Evolutionary conservation across 1,140 invertebrate genomes (phyloP).

Genomic region (Pissodes strobi): DNA sequence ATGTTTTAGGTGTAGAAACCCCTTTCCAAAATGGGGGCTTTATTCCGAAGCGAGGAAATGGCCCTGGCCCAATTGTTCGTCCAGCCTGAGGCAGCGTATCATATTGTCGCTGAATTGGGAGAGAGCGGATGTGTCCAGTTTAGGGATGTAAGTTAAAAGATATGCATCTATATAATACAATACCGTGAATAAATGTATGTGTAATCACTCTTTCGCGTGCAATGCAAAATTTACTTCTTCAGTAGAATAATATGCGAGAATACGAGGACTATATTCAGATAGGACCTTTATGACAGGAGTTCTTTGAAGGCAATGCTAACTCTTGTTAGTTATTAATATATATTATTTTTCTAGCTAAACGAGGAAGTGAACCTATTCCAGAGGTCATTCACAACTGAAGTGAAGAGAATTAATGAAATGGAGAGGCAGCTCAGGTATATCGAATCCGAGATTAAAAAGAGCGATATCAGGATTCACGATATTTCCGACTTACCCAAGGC

Average conservation of each 20-base stretch:
- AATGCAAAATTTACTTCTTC: too few relatives aligned
- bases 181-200: too few relatives aligned
- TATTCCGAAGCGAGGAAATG: slow-evolving; percentile 89
- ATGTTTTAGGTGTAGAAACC: too few relatives aligned
- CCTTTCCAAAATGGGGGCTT: slow-evolving; percentile 26
- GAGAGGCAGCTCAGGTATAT: slow-evolving; percentile 91
- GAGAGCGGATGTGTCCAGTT: slow-evolving; percentile 90
- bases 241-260: too few relatives aligned
- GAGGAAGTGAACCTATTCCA: slow-evolving; percentile 83
- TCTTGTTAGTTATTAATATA: neutral
- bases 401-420: slow-evolving; percentile 89
- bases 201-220: too few relatives aligned
- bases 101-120: slow-evolving; percentile 84
- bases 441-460: slow-evolving; percentile 95
- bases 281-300: too few relatives aligned
- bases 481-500: slow-evolving; percentile 83
- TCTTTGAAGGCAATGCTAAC: too few relatives aligned
- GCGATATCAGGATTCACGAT: slow-evolving; percentile 75
- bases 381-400: slow-evolving; percentile 87
- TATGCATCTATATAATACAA: too few relatives aligned
- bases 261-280: too few relatives aligned
- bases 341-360: slow-evolving; percentile 69
- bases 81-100: slow-evolving; percentile 87
- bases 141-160: slow-evolving; percentile 79
- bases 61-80: slow-evolving; percentile 85